Evolutionary conservation across 2,113 vertebrate species (phyloP), one percentile per base, ranked within the genome.

Genomic region (Centropus bengalensis): DNA sequence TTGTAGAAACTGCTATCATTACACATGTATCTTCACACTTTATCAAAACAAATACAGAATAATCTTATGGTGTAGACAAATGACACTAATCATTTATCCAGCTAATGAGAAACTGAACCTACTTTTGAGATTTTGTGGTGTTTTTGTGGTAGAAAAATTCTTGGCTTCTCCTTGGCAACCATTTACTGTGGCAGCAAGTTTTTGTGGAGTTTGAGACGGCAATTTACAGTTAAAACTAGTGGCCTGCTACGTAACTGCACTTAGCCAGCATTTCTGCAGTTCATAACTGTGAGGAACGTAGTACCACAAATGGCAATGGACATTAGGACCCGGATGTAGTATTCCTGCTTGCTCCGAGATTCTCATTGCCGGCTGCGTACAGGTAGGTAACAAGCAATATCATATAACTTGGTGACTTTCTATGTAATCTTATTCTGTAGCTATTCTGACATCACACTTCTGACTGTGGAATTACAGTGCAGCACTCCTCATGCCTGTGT

Each of bases 301-400:
- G 99, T 99, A 98, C 99, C 98, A 98, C 99, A 99, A 99, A 99
- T 98, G 98, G 99, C 98, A 99, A 98, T 99, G 99, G 99, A 99
- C 99, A 99, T 98, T 99, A 99, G 99, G 99, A 99, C 99, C 99
- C 98, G 99, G 99, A 99, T 99, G 98, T 99, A 98, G 98, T 98
- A 98, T 98, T 98, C 98, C 98, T 98, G 98, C 99, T 99, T 99
- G 98, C 99, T 98, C 98, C 99, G 97, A 99, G 99, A 99, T 99
- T 98, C 99, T 99, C 99, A 99, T 99, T 99, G 98, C 98, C 98
- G 99, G 98, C 99, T 97, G 98, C 99, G 78, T 98, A 96, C 98
- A 99, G 99, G 99, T 99, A 99, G 99, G 99, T 99, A 98, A 98
- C 98, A 98, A 98, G 98, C 97, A 98, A 98, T 98, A 98, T 98